These are phyloP conservation scores for Cisticola juncidis DNA, from an alignment of 2,113 vertebrate species.

Conservation along the genomic window DNA sequence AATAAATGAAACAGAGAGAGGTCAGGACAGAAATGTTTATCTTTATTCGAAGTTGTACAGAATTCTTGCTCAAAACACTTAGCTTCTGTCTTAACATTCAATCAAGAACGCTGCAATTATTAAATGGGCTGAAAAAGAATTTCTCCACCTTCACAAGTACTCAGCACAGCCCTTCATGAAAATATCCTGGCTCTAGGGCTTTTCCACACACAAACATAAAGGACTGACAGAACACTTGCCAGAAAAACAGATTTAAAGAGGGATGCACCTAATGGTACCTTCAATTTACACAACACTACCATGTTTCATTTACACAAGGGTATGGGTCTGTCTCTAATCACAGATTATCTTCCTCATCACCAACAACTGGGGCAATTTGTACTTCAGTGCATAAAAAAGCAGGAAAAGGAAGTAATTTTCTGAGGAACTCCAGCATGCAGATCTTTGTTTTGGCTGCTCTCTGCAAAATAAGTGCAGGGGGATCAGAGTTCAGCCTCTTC, in stretches of 20 bases:
- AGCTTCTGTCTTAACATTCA: not conserved
- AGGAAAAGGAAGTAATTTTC: constrained; percentile 19
- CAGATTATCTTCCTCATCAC: not conserved
- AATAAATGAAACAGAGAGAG: not conserved
- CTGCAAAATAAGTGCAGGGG: not conserved
- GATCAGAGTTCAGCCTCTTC: constrained; percentile 1
- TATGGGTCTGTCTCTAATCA: not conserved
- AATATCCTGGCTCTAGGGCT: not conserved
- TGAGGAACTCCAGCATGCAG: accelerated
- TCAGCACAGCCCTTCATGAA: not conserved
- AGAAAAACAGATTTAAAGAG: not conserved
- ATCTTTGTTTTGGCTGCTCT: not conserved
- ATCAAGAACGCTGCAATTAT: not conserved
- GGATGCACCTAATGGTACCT: not conserved
- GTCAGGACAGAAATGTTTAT: not conserved
- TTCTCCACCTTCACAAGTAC: not conserved
- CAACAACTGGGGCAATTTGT: not conserved
- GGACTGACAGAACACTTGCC: not conserved
- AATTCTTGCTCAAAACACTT: not conserved
- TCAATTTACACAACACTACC: not conserved
- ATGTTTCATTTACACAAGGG: not conserved
- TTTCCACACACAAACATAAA: not conserved
- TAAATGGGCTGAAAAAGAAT: not conserved
- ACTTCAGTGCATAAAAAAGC: not conserved
- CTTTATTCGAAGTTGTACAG: not conserved